Percentiles rank a stretch among this genome's conserved stretches.
These are phyloP conservation scores for Lepidurus packardi DNA, from an alignment of 1,140 invertebrate genomes.

Conservation along the genomic window DNA sequence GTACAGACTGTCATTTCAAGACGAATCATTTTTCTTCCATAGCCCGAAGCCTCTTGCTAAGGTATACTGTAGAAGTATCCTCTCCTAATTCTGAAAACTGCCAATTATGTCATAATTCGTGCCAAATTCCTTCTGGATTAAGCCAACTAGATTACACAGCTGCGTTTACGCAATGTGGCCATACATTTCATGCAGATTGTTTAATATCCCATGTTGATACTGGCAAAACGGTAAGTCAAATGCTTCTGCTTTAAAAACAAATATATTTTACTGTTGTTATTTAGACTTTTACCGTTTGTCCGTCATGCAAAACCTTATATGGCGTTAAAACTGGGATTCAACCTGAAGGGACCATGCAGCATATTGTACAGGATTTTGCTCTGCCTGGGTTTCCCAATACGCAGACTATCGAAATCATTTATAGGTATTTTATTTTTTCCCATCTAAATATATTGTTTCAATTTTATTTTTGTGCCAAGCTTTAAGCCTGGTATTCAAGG, in stretches of 20 bases:
- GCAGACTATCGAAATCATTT: constrained; percentile 75
- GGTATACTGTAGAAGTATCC: neutral
- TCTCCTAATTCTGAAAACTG: neutral
- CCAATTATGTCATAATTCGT: neutral
- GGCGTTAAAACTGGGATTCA: constrained; percentile 77
- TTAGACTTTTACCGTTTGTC: constrained; percentile 49
- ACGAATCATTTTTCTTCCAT: neutral
- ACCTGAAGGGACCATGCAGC: constrained; percentile 77
- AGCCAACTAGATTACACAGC: neutral
- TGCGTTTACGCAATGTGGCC: neutral
- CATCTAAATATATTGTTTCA: neutral
- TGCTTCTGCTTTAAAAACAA: neutral
- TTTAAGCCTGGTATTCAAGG: constrained; percentile 78
- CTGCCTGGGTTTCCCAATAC: constrained; percentile 62
- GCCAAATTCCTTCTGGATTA: neutral
- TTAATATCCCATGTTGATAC: constrained; percentile 3
- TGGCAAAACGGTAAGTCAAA: neutral
- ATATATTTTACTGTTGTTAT: neutral
- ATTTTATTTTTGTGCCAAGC: constrained; percentile 48
- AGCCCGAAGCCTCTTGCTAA: neutral
- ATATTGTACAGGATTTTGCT: constrained; percentile 61
- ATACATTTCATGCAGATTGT: constrained; percentile 7
- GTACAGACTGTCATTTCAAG: neutral
- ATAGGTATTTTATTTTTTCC: constrained; percentile 57
- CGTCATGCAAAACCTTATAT: constrained; percentile 77